phyloP scores from a whole-genome alignment of 2,888 invertebrate genomes.

The Cybosia mesomella region DNA sequence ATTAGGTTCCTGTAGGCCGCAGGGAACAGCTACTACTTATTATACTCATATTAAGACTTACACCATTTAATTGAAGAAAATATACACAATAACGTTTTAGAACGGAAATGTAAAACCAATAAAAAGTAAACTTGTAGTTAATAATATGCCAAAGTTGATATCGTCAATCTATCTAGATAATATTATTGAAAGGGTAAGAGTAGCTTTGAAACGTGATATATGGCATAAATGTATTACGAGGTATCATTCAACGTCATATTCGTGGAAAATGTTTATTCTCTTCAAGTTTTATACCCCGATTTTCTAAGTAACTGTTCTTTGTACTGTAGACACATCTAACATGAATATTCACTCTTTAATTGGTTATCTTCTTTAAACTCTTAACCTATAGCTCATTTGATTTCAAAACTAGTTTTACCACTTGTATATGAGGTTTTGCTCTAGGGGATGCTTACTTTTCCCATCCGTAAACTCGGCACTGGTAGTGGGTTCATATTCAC shows the following conservation, averaged over 20 bases:
- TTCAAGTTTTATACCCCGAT: background rate
- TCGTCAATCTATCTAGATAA: conserved; percentile 16
- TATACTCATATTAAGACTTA: too few species aligned
- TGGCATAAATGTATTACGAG: conserved; percentile 10
- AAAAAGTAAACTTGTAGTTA: background rate
- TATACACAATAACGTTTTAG: background rate
- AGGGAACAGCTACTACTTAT: too few species aligned
- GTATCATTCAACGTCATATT: background rate
- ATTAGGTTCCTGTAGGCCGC: too few species aligned
- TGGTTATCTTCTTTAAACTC: too few species aligned
- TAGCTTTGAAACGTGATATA: conserved; percentile 16
- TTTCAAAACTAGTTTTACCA: too few species aligned
- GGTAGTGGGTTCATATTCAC: too few species aligned
- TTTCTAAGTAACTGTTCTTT: background rate
- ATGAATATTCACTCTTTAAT: too few species aligned
- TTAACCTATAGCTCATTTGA: too few species aligned
- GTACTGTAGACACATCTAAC: too few species aligned
- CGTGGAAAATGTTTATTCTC: background rate
- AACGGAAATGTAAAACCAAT: background rate
- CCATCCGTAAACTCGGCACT: too few species aligned
- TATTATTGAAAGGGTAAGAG: conserved; percentile 33
- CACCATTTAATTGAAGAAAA: background rate
- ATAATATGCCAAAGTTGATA: conserved; percentile 1
- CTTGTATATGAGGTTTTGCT: too few species aligned
- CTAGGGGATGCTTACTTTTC: too few species aligned